Evolutionary conservation across 2,113 vertebrate genomes (phyloP).

Genomic region (Onychostoma macrolepis): DNA sequence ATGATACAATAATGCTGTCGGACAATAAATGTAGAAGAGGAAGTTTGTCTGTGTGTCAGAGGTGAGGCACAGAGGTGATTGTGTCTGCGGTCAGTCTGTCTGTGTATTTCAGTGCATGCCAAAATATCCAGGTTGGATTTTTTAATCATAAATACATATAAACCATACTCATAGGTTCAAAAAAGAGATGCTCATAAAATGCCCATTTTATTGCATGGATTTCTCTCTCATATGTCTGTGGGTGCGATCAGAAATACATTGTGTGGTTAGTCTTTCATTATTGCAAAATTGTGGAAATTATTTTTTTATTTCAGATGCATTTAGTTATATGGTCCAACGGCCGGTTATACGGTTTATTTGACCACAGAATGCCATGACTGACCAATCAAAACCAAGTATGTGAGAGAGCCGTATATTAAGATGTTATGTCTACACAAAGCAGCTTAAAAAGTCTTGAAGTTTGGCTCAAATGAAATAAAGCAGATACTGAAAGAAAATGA

Average conservation of each 20-base stretch:
- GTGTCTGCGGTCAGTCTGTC: slow-evolving; percentile 22
- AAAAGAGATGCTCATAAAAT: not conserved
- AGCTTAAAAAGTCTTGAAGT: not conserved
- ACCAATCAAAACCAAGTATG: not conserved
- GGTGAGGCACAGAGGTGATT: slow-evolving; percentile 30
- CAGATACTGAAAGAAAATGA: not conserved
- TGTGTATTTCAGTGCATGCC: not conserved
- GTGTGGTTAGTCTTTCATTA: not conserved
- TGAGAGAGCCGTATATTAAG: not conserved
- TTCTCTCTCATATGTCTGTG: not conserved
- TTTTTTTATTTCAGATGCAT: not conserved
- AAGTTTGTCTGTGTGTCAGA: slow-evolving; percentile 35
- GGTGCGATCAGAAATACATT: not conserved
- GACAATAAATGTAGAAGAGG: slow-evolving; percentile 19
- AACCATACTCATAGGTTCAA: not conserved
- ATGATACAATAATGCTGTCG: slow-evolving; percentile 10
- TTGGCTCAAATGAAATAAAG: not conserved
- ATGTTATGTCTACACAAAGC: not conserved
- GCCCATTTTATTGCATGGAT: not conserved
- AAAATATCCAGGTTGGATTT: not conserved
- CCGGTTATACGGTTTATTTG: not conserved
- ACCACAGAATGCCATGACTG: not conserved
- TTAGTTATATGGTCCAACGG: not conserved
- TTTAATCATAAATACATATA: not conserved
- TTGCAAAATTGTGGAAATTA: not conserved